Evolutionary conservation across 2,797 vertebrate genomes (phyloP), one percentile per base, ranked within the genome.

Genomic region (Lepilemur ruficaudatus): DNA sequence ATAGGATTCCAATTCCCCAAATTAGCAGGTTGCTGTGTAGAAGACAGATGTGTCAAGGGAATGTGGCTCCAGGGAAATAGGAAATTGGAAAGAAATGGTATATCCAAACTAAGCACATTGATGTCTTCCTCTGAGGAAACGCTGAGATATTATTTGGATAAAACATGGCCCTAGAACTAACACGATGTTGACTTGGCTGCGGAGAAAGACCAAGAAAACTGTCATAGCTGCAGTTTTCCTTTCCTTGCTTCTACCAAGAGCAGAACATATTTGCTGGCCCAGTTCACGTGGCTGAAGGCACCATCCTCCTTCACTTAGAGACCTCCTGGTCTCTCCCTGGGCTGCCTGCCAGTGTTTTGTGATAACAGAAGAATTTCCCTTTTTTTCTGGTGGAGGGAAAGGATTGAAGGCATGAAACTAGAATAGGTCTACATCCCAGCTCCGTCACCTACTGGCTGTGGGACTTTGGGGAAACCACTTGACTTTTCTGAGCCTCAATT

Each of bases 41-140:
- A 93, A 88, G 73, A 88, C 55, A 97, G 25, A 65, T 22, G 18
- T 41, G 67, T 78, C 38, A 35, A 75, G 82, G 91, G 82, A 93
- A 88, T 57, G n/a, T 89, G 69, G 57, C 7, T 2, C 10, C 59
- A 8, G 75, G 70, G 65, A 80, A 94, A 73, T 25, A 67, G 78
- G 55, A 96, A 91, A 81, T 52, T 89, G 61, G 81, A 85, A 92
- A 70, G 70, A 93, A 91, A 81, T 32, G 15, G 73, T n/a, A 20
- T 30, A 46, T 94, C 82, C n/a, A 86, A 46, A 92, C 35, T n/a
- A 89, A 95, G 46, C 35, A 79, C 73, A 30, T 1, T 61, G 89
- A 50, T 92, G 30, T 57, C 61, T 96, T 95, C 52, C 63, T 92
- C 76, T 78, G 81, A 82, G 93, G 48, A 96, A 88, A 75, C 15